Conservation (phyloP, 2,113 vertebrate species). For the Brachirus orientalis region DNA sequence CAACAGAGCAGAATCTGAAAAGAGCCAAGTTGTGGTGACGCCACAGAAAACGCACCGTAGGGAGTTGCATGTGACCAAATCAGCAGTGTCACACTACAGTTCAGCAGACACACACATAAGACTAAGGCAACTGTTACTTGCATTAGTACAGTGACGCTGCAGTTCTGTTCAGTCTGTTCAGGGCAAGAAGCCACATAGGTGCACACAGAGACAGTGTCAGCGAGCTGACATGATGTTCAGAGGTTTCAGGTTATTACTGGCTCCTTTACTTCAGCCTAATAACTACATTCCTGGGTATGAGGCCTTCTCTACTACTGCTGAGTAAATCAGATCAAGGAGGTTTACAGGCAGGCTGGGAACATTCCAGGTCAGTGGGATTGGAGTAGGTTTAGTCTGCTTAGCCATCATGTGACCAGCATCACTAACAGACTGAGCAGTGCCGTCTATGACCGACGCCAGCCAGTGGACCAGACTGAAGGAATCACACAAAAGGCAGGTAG, state of each 20-base stretch:
- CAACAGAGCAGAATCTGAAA: too few species aligned
- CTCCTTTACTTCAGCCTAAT: background rate
- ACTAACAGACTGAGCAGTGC: background rate
- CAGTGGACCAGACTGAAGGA: background rate
- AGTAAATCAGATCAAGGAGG: conserved; percentile 54
- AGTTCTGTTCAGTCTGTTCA: conserved; percentile 4
- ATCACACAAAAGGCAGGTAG: background rate
- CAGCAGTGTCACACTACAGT: conserved; percentile 7
- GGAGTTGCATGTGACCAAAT: background rate
- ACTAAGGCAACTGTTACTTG: conserved; percentile 24
- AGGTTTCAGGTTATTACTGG: background rate
- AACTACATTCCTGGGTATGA: background rate
- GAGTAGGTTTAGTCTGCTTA: conserved; percentile 45
- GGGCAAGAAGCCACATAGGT: background rate
- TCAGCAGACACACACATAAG: conserved; percentile 12
- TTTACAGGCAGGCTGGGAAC: conserved; percentile 37
- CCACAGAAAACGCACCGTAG: conserved; percentile 32
- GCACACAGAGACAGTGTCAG: background rate
- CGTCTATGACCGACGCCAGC: background rate
- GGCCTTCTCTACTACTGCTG: conserved; percentile 5
- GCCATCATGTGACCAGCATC: conserved; percentile 51
- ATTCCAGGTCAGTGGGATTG: conserved; percentile 32
- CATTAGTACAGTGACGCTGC: background rate
- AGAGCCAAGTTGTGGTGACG: conserved; percentile 21
- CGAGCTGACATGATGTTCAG: background rate